Base-by-base conservation (phyloP, 2,888 invertebrate species). In the Lepidonotus clava region DNA sequence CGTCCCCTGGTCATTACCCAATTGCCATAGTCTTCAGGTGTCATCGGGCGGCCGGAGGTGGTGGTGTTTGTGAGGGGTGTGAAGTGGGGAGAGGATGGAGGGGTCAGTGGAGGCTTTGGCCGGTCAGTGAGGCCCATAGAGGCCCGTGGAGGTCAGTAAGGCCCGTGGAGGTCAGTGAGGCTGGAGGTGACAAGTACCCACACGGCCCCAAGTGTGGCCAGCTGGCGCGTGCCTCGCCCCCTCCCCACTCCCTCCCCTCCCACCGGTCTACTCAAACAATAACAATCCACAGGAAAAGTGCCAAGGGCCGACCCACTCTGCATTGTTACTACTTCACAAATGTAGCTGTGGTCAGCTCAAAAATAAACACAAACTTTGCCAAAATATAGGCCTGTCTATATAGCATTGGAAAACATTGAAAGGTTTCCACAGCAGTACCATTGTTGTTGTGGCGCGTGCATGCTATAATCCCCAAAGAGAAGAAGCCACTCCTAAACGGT, bases 21-120 rank as follows among this genome's bases (percentile, higher is more conserved):
- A 71, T 38, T 71, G 71, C n/a, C n/a, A n/a, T 71, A 36, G 36
- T 71, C 71, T 71, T 71, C 71, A 38, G 71, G 71, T 71, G 71
- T 38, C 38, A 28, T 61, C 4, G 61, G 61, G 34, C 18, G 8
- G 46, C 18, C 18, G 46, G 8, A 18, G 8, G 46, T 46, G 46
- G 38, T 34, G 71, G 71, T 71, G 71, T 71, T 71, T 71, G 71
- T 21, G 38, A 11, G 71, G 71, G 71, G 71, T 71, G 61, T 61
- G 28, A 24, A 61, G 61, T 61, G 61, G n/a, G 77, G 71, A 32
- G 83, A 11, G 24, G 66, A n/a, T 66, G 24, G 24, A 24, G 77
- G 71, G 38, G 83, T 66, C 14, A n/a, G 66, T 66, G 24, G 66
- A 14, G 24, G 24, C 24, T 8, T 46, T 11, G 8, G 21, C 11